A percentile compares a stretch with the other conserved stretches of the same genome.
These are phyloP conservation scores for Anguilla rostrata DNA, from an alignment of 2,113 vertebrate species.

Conservation along the genomic window DNA sequence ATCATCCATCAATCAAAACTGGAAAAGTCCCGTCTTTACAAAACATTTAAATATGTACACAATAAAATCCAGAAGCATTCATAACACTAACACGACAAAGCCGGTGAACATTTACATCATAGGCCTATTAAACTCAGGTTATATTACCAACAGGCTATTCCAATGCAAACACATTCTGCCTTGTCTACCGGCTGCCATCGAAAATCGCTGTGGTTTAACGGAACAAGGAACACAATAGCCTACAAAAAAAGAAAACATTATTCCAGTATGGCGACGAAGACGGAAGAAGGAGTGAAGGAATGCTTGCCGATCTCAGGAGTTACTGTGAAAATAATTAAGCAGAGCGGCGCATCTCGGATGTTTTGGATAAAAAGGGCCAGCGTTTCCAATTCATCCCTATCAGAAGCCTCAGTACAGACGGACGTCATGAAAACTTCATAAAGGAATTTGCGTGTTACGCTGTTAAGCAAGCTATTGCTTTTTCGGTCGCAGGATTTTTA, in stretches of 20 bases:
- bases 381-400: not conserved
- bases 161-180: not conserved
- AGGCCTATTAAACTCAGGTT: not conserved
- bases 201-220: not conserved
- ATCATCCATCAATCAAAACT: not conserved
- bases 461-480: constrained; percentile 16
- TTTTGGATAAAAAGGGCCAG: constrained; percentile 1
- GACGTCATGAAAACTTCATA: constrained; percentile 33
- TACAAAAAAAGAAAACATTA: not conserved
- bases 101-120: not conserved
- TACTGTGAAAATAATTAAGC: constrained; percentile 29
- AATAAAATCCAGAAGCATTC: not conserved
- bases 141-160: not conserved
- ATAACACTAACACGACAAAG: not conserved
- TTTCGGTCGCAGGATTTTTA: too few relatives aligned
- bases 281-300: not conserved
- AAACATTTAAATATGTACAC: too few relatives aligned
- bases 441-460: constrained; percentile 39
- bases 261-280: not conserved
- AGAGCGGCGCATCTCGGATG: not conserved
- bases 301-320: constrained; percentile 14
- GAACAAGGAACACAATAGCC: not conserved
- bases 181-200: not conserved
- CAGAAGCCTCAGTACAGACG: constrained; percentile 8
- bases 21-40: not conserved